Conservation (phyloP, 2,797 vertebrate species). For the Prunella strophiata region DNA sequence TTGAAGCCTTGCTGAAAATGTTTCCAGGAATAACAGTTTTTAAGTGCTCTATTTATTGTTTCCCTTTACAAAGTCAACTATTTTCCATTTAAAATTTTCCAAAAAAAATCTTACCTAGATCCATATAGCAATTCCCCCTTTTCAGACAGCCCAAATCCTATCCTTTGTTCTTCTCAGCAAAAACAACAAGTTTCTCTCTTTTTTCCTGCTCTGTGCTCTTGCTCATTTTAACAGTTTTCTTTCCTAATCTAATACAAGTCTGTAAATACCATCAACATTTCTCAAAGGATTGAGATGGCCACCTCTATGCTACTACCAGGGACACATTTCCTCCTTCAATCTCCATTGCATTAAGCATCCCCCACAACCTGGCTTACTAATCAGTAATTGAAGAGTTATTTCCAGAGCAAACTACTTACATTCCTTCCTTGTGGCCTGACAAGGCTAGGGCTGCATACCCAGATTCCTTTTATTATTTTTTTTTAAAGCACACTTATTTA, state of each 20-base stretch:
- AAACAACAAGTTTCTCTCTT: background rate
- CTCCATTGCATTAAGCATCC: background rate
- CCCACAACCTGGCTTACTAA: background rate
- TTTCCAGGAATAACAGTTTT: slow-evolving; percentile 30
- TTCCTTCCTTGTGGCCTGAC: background rate
- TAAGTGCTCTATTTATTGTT: slow-evolving; percentile 59
- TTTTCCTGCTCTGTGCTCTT: background rate
- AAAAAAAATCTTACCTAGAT: slow-evolving; percentile 44
- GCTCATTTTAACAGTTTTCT: background rate
- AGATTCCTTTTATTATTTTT: background rate
- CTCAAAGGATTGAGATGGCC: background rate
- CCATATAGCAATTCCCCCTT: background rate
- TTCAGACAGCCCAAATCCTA: background rate
- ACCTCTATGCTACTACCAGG: background rate
- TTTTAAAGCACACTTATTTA: background rate
- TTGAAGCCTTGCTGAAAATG: slow-evolving; percentile 40
- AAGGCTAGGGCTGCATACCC: background rate
- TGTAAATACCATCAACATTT: slow-evolving; percentile 15
- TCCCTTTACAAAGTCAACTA: slow-evolving; percentile 54
- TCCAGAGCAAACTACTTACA: background rate
- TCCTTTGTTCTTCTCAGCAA: background rate
- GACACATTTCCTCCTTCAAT: background rate
- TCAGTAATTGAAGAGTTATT: background rate
- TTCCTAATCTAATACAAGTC: background rate
- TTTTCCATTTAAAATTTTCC: slow-evolving; percentile 60